Conservation (phyloP, 2,113 vertebrate genomes). For the Anolis sagrei region DNA sequence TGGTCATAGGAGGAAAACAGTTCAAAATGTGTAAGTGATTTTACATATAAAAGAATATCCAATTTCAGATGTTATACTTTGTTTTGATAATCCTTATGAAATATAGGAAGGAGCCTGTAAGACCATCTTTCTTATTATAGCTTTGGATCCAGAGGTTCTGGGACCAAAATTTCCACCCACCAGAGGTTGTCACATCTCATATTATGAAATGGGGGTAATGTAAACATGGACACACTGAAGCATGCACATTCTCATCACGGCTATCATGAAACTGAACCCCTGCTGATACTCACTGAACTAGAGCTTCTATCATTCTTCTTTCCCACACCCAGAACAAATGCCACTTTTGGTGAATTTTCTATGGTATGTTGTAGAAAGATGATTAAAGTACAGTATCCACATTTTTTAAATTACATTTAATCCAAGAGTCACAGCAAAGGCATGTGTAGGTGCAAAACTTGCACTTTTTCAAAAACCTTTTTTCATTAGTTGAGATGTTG, state of each 20-base stretch:
- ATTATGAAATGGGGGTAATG: too few species aligned
- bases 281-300: too few species aligned
- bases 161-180: too few species aligned
- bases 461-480: neutral
- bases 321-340: neutral
- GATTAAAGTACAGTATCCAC: neutral
- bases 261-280: too few species aligned
- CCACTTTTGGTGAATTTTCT: neutral
- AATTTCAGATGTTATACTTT: neutral
- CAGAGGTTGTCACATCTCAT: too few species aligned
- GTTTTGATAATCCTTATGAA: constrained; percentile 12
- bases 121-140: neutral
- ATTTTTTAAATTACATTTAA: neutral
- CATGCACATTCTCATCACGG: too few species aligned
- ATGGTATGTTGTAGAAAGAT: neutral
- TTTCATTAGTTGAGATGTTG: neutral
- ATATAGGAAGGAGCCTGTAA: neutral
- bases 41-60: neutral
- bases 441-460: too few species aligned
- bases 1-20: neutral
- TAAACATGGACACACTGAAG: too few species aligned
- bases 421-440: neutral
- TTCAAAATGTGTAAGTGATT: neutral
- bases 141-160: too few species aligned
- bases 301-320: neutral